Evolutionary conservation across 2,888 invertebrate genomes (phyloP).

Genomic region (Frankliniella intonsa): DNA sequence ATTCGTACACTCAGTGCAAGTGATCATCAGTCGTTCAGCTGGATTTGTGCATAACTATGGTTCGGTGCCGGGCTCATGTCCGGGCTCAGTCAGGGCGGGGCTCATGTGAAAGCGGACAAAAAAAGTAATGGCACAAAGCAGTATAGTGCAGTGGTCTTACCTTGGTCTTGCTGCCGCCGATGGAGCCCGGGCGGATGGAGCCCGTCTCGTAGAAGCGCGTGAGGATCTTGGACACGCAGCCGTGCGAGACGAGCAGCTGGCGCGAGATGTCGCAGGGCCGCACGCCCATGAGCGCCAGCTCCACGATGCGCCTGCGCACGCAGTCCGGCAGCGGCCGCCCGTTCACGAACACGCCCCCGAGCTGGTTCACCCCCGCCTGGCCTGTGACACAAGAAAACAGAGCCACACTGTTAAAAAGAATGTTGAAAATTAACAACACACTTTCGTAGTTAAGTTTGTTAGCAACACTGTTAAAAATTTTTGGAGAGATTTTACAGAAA

Average conservation of each 20-base stretch:
- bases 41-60: no score
- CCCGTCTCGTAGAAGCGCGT: conserved; percentile 96
- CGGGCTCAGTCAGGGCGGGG: no score
- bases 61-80: no score
- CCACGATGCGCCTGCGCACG: conserved; percentile 87
- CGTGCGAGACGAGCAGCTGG: conserved; percentile 91
- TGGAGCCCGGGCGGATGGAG: conserved; percentile 90
- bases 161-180: conserved; percentile 93
- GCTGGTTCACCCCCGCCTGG: conserved; percentile 94
- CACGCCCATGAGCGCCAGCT: conserved; percentile 89
- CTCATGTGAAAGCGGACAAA: no score
- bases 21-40: no score
- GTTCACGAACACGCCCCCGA: conserved; percentile 96
- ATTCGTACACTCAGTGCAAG: no score
- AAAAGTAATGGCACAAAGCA: no score
- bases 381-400: conserved; percentile 64
- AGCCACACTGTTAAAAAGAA: no score
- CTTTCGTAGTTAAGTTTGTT: no score
- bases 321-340: conserved; percentile 95
- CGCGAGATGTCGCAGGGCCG: conserved; percentile 95
- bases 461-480: no score
- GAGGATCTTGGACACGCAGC: conserved; percentile 94
- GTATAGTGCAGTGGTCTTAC: conserved; percentile 50
- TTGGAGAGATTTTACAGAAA: no score
- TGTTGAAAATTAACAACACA: no score